phyloP scores from a whole-genome alignment of 2,113 vertebrate species.

The Choloepus hoffmanni region DNA sequence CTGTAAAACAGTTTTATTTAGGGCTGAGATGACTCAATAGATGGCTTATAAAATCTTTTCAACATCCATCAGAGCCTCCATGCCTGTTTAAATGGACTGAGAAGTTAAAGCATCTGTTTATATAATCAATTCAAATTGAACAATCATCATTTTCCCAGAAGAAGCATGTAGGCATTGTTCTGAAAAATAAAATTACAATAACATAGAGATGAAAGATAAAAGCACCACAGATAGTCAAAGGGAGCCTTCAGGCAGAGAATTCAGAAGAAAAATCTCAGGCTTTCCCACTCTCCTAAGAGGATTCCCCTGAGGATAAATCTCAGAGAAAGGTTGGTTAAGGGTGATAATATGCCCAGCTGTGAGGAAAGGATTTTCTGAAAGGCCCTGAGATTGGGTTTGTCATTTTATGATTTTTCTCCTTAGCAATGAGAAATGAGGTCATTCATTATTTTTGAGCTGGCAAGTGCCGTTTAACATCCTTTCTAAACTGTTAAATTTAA shows the following conservation, averaged over 20 bases:
- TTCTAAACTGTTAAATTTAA: background rate
- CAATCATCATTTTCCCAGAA: conserved; percentile 9
- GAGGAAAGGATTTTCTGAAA: conserved; percentile 5
- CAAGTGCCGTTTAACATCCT: background rate
- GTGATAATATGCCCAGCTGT: too few relatives aligned
- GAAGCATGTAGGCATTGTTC: background rate
- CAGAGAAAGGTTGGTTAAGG: background rate
- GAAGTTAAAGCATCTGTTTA: conserved; percentile 16
- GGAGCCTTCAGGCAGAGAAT: background rate
- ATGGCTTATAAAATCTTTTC: background rate
- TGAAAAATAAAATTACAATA: conserved; percentile 48
- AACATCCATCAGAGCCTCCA: background rate
- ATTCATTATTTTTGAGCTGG: background rate
- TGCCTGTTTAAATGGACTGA: conserved; percentile 16
- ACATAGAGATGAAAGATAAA: conserved; percentile 17
- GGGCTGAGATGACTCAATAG: background rate
- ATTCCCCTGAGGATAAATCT: too few relatives aligned
- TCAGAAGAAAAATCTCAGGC: conserved; percentile 5
- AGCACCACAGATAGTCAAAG: background rate
- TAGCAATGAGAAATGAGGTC: background rate
- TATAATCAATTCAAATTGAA: background rate
- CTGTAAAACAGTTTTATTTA: background rate
- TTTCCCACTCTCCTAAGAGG: background rate
- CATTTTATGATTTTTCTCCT: background rate
- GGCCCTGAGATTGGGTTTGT: background rate